These are phyloP conservation scores for Zosterops japonicus DNA, from an alignment of 2,113 vertebrate species.

Conservation along the genomic window DNA sequence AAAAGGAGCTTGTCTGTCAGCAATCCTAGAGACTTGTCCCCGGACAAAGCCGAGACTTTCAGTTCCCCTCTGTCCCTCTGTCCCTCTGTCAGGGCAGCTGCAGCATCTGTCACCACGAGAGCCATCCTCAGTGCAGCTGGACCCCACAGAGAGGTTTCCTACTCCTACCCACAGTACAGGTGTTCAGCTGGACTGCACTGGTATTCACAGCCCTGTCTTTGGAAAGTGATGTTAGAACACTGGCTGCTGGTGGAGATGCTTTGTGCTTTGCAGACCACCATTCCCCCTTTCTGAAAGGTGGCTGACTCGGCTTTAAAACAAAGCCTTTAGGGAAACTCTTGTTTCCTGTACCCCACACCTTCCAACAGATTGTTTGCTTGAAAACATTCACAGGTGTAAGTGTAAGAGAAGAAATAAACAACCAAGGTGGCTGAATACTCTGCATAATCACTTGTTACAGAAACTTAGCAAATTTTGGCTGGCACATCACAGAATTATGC, in stretches of 20 bases:
- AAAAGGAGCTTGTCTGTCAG: not conserved
- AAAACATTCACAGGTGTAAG: not conserved
- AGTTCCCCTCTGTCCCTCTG: not conserved
- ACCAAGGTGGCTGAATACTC: not conserved
- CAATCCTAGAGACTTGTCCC: rapidly evolving
- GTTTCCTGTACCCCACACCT: not conserved
- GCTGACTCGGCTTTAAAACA: not conserved
- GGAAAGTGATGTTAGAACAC: not conserved
- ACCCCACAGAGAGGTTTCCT: not conserved
- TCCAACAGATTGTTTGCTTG: not conserved
- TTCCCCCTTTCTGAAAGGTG: not conserved
- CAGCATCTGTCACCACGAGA: rapidly evolving
- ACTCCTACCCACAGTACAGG: not conserved
- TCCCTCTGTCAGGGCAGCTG: rapidly evolving
- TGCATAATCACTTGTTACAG: not conserved
- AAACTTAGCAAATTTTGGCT: not conserved
- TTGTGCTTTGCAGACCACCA: not conserved
- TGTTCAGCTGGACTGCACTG: not conserved
- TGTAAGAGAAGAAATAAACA: not conserved
- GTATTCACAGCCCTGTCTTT: not conserved
- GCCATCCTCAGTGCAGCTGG: rapidly evolving
- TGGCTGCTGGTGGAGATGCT: not conserved
- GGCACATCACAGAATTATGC: not conserved
- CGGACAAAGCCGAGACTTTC: rapidly evolving
- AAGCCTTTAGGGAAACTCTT: not conserved